Evolutionary conservation across 2,888 invertebrate species (phyloP).

Genomic region (Norana najaformis): DNA sequence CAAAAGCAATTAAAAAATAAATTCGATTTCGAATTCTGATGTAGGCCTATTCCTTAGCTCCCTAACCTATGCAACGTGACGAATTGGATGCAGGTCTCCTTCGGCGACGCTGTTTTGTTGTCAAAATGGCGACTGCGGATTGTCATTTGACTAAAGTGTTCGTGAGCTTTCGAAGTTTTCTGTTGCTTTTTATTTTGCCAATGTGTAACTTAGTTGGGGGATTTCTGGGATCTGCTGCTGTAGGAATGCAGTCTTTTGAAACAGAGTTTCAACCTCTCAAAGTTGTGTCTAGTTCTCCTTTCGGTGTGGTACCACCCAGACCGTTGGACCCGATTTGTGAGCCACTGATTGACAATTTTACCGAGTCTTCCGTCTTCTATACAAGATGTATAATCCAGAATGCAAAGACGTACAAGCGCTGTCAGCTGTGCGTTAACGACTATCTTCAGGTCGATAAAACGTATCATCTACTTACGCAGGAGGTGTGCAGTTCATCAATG

Average conservation of each 20-base stretch:
- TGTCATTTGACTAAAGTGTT: not conserved
- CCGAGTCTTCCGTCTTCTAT: not conserved
- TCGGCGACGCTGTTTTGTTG: not conserved
- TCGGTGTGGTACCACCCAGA: not conserved
- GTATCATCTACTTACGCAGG: not conserved
- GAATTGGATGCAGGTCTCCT: not conserved
- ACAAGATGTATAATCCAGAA: constrained; percentile 8
- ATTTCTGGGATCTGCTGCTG: not conserved
- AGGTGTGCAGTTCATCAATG: not conserved
- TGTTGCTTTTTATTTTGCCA: not conserved
- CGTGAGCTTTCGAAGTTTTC: not conserved
- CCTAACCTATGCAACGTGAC: not conserved
- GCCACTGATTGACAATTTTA: not conserved
- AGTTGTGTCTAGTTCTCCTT: not conserved
- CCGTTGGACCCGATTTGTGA: not conserved
- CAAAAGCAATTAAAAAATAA: not conserved
- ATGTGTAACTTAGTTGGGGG: not conserved
- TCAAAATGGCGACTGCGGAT: not conserved
- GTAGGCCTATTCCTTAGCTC: no score
- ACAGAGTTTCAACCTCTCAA: not conserved
- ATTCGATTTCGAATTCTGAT: not conserved
- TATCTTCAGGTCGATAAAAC: not conserved
- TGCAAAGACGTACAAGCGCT: not conserved
- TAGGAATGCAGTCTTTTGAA: not conserved
- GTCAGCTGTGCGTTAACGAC: not conserved